phyloP scores from a whole-genome alignment of 2,797 vertebrate species.

The Hylomyscus alleni region DNA sequence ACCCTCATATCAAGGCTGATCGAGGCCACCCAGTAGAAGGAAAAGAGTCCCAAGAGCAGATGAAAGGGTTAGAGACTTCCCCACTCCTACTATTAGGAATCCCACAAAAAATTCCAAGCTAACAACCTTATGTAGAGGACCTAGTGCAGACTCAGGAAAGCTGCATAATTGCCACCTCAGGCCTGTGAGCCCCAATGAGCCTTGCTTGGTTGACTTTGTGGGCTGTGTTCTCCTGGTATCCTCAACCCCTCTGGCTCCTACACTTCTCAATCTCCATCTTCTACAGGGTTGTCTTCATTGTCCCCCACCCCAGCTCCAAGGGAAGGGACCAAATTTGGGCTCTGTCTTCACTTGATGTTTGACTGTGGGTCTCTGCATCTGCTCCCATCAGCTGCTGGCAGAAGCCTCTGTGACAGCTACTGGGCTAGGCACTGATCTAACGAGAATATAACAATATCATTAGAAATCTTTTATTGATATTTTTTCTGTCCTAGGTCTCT shows the following conservation, averaged over 20 bases:
- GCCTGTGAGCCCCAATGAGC: background rate
- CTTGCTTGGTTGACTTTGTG: background rate
- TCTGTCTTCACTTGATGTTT: background rate
- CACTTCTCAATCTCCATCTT: background rate
- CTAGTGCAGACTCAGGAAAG: background rate
- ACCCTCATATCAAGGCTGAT: background rate
- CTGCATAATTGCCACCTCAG: background rate
- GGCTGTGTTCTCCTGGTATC: background rate
- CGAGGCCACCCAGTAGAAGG: background rate
- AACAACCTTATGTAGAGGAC: background rate
- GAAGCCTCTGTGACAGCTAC: background rate
- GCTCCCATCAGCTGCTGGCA: background rate
- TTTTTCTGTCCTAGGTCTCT: background rate
- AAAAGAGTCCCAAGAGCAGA: background rate
- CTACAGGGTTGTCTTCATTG: background rate
- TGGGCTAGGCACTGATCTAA: background rate
- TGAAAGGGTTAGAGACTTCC: background rate
- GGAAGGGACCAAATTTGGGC: background rate
- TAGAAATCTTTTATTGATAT: background rate
- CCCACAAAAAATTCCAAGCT: background rate
- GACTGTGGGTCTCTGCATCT: background rate
- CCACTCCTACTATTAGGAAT: background rate
- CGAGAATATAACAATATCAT: background rate
- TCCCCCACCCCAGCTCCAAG: background rate
- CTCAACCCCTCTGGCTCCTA: background rate